Base-by-base conservation (phyloP, 2,888 invertebrate species). In the Pachliopta kotzebuea region DNA sequence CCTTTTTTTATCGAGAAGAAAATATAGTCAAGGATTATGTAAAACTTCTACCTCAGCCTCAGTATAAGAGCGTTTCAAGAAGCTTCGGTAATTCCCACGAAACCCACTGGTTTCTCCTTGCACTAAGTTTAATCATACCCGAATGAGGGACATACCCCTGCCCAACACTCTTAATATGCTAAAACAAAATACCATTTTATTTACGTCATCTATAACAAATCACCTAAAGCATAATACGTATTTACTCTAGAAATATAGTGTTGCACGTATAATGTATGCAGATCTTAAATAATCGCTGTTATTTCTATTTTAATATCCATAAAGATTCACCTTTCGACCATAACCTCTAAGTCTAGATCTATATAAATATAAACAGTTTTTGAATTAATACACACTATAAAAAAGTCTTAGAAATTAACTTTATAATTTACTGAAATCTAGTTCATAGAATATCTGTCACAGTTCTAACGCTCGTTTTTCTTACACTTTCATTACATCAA, bases 401-500 rank as follows among this genome's bases (percentile, higher is more conserved):
- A n/a, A 45, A 18, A 18, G 45, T n/a, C 45, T 45, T 45, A 45
- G 45, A 7, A 45, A n/a, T 6, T 0, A n/a, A 45, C 45, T 18
- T 45, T 7, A 45, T 18, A n/a, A n/a, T 45, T 45, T 45, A 45
- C 45, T 7, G 11, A 14, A 7, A 37, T 56, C 17, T 21, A 37
- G 31, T 56, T 56, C 56, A 3, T 37, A 37, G 37, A 56, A 56
- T 26, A 56, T 14, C 31, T 6, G 21, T 20, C 18, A 18, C 56
- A 14, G 7, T 20, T 31, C 18, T 14, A 56, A 21, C 21, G 56
- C 21, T 20, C 8, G 56, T 56, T 37, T 21, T 56, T 21, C n/a
- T 37, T 20, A 58, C 78, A 68, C 63, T 67, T 62, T 57, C 37
- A 57, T 62, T 61, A 56, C 17, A 24, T 24, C 9, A 52, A 58